Evolutionary conservation across 2,888 invertebrate genomes (phyloP).

Genomic region (Drosophila macrothrix): DNA sequence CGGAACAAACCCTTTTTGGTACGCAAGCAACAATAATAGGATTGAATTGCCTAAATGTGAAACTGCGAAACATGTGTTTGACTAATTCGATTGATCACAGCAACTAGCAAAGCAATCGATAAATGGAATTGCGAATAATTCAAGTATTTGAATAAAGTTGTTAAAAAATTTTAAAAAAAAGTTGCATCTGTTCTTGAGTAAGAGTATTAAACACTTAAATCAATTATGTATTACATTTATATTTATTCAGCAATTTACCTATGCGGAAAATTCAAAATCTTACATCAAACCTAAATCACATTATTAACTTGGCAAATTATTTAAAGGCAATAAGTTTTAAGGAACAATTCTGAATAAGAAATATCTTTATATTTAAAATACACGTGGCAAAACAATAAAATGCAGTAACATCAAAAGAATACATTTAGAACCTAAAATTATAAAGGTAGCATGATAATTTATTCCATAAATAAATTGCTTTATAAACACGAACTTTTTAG

Average conservation of each 20-base stretch:
- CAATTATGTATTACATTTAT: neutral
- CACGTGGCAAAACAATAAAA: neutral
- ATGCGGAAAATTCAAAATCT: neutral
- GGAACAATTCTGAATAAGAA: neutral
- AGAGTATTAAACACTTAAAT: neutral
- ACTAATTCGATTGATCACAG: neutral
- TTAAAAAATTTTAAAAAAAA: neutral
- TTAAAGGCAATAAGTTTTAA: neutral
- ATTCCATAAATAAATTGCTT: neutral
- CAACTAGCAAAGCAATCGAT: neutral
- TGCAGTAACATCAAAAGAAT: neutral
- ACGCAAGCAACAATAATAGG: constrained; percentile 19
- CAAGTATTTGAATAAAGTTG: neutral
- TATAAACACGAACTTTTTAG: neutral
- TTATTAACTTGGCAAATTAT: too few species aligned
- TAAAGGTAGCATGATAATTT: neutral
- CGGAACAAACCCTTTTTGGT: constrained; percentile 62
- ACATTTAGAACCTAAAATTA: neutral
- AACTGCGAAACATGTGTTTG: constrained; percentile 2
- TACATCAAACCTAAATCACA: neutral
- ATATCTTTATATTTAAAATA: neutral
- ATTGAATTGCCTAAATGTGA: neutral
- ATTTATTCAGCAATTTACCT: neutral
- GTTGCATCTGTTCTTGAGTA: accelerated
- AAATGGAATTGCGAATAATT: neutral